phyloP scores from a whole-genome alignment of 2,113 vertebrate genomes.

The Lates calcarifer region DNA sequence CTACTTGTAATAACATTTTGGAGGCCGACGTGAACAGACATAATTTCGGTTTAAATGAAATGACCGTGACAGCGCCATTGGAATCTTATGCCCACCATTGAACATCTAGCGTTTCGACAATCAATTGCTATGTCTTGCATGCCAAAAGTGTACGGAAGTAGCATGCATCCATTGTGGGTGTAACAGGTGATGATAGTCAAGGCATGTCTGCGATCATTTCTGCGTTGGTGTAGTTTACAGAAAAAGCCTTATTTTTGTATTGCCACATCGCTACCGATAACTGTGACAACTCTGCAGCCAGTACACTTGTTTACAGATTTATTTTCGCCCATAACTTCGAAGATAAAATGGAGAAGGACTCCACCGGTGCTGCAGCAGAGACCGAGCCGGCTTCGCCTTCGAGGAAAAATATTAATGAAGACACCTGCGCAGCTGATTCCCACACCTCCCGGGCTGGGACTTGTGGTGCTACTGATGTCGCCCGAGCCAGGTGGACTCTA shows the following conservation, averaged over 20 bases:
- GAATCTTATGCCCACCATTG: neutral
- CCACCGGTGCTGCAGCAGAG: conserved; percentile 37
- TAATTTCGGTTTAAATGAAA: neutral
- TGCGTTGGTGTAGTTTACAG: conserved; percentile 21
- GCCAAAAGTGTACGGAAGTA: conserved; percentile 84
- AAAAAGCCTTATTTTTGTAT: conserved; percentile 54
- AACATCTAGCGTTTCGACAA: conserved; percentile 9
- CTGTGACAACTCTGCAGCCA: conserved; percentile 36
- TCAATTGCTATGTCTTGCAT: conserved; percentile 59
- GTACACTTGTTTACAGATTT: conserved; percentile 2
- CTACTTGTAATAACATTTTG: no score
- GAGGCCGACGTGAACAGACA: no score
- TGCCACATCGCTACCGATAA: conserved; percentile 7
- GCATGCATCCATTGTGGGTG: conserved; percentile 62
- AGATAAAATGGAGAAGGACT: conserved; percentile 66
- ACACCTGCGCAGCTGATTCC: conserved; percentile 35
- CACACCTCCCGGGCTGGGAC: conserved; percentile 21
- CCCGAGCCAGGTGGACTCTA: conserved; percentile 89
- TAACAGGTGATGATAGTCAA: conserved; percentile 59
- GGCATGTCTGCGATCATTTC: neutral
- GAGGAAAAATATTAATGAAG: conserved; percentile 50
- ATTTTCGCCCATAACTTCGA: neutral
- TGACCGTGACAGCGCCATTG: no score
- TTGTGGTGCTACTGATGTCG: conserved; percentile 76
- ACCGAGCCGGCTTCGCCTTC: conserved; percentile 20